Evolutionary conservation across 2,888 invertebrate species (phyloP).

Genomic region (Phyto melanocephala): DNA sequence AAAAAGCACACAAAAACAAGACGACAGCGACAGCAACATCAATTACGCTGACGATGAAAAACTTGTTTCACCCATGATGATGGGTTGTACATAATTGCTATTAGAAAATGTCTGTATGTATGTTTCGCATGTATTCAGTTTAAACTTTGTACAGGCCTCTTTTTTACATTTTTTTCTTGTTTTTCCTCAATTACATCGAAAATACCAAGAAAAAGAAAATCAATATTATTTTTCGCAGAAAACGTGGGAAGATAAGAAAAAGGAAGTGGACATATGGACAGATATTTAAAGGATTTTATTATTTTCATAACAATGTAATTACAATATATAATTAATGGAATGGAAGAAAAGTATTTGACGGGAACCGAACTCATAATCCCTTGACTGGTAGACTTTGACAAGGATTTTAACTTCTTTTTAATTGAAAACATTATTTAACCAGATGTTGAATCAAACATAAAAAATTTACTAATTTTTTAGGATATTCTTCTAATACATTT

Average conservation of each 20-base stretch:
- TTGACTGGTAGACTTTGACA: no score
- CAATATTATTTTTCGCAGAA: constrained; percentile 31
- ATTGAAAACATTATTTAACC: no score
- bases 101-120: constrained; percentile 41
- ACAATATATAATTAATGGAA: no score
- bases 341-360: no score
- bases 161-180: background rate
- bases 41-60: constrained; percentile 24
- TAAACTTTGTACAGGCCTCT: constrained; percentile 35
- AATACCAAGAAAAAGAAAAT: constrained; percentile 51
- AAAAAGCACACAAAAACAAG: constrained; percentile 21
- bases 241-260: constrained; percentile 41
- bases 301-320: no score
- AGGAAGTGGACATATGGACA: constrained; percentile 43
- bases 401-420: no score
- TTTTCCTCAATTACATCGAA: constrained; percentile 45
- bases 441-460: no score
- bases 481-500: no score
- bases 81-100: constrained; percentile 47
- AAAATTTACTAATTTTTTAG: no score
- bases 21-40: background rate
- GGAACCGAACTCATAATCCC: no score
- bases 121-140: constrained; percentile 41
- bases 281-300: constrained; percentile 25
- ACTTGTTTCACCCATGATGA: constrained; percentile 55